Base-by-base conservation (phyloP, 2,113 vertebrate genomes). In the Euleptes europaea region DNA sequence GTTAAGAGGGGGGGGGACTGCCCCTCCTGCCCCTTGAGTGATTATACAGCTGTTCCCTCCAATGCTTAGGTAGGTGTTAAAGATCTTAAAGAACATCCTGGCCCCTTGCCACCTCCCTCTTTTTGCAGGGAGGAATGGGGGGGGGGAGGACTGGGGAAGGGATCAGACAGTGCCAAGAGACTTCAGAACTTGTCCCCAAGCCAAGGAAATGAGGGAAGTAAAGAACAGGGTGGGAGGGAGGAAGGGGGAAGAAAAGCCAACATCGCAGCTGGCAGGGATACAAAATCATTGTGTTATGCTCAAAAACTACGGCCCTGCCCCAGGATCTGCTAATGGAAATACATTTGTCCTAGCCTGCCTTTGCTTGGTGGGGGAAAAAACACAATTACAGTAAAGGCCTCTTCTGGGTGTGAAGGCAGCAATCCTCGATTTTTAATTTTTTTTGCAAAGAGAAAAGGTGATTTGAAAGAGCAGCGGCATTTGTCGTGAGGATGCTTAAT, bases 321-420 rank as follows among this genome's bases (percentile, higher is more conserved):
- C 26, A 17, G 67, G 82, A 35, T 15, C 77, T 44, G 44, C 83
- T 1, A 26, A 26, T 13, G 10, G 28, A 65, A 73, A 66, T 66
- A 63, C 66, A 57, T 80, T 70, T 14, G 90, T 47, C 89, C 89
- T 1, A 23, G 89, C 84, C 84, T 87, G 91, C 69, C 80, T 73
- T 63, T 40, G 23, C 75, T 79, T 0, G 1, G 17, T 75, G 0
- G 66, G 40, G 60, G n/a, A n/a, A 6, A 54, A 28, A 70, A 21
- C 1, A 13, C 47, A 0, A 40, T 51, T 35, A 0, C 72, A 80
- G 0, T 63, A n/a, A 80, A 77, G 28, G 79, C 51, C n/a, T 47
- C 19, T 9, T 35, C 28, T 63, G 26, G 60, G 2, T 63, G 23
- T 28, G 8, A 63, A 28, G 26, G 60, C 26, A 63, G 60, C 60